A percentile compares a stretch with the other conserved stretches of the same genome.
phyloP scores from a whole-genome alignment of 2,113 vertebrate genomes.

The Egretta garzetta region DNA sequence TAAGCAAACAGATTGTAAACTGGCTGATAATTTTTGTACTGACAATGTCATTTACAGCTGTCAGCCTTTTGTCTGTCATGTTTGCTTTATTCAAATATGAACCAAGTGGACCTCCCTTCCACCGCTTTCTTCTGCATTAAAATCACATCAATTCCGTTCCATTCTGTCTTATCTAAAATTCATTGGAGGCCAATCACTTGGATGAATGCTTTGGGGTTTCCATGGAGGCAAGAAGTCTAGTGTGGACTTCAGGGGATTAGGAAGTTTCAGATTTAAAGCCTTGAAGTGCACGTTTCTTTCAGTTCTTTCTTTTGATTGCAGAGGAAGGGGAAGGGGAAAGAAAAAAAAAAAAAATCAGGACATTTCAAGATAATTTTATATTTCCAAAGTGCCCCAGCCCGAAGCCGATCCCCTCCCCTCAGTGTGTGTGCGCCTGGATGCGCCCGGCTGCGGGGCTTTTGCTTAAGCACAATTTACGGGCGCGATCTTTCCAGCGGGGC shows the following conservation, averaged over 20 bases:
- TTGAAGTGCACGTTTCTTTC: conserved; percentile 92
- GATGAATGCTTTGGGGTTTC: conserved; percentile 98
- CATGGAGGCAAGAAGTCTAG: conserved; percentile 98
- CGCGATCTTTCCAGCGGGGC: conserved; percentile 69
- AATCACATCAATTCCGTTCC: conserved; percentile 99
- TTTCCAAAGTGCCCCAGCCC: neutral
- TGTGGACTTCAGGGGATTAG: conserved; percentile 98
- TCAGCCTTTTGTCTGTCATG: conserved; percentile 99
- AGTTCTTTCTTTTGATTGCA: conserved; percentile 84
- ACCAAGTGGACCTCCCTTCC: conserved; percentile 98
- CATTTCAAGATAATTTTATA: conserved; percentile 77
- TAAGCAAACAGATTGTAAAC: conserved; percentile 99
- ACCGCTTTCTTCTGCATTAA: conserved; percentile 99
- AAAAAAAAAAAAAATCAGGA: neutral
- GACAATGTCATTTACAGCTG: conserved; percentile 99
- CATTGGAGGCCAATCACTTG: conserved; percentile 99
- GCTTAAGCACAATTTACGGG: conserved; percentile 59
- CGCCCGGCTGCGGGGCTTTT: neutral
- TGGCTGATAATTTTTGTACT: conserved; percentile 99
- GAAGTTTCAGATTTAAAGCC: conserved; percentile 99
- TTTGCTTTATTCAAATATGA: conserved; percentile 99
- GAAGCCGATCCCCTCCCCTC: neutral
- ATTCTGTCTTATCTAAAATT: conserved; percentile 99
- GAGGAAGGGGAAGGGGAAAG: neutral
- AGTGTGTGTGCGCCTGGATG: rapidly evolving